A percentile compares a stretch with the other conserved stretches of the same genome.
Conservation (phyloP, 2,888 invertebrate genomes). For the Phortica okadai region DNA sequence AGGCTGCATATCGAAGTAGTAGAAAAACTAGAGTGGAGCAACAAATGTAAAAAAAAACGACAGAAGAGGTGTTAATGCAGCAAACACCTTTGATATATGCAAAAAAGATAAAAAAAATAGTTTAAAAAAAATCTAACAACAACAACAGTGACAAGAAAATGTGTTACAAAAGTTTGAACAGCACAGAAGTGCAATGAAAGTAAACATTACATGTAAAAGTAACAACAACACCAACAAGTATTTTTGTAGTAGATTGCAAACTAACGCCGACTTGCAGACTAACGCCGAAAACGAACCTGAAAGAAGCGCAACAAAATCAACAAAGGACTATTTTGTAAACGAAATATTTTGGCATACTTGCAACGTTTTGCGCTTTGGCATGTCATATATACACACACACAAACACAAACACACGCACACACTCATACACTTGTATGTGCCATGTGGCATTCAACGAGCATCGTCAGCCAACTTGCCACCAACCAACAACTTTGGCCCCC, state of each 20-base stretch:
- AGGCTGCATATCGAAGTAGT: not conserved
- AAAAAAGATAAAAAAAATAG: not conserved
- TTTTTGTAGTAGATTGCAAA: not conserved
- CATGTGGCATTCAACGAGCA: constrained; percentile 2
- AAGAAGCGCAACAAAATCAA: constrained; percentile 10
- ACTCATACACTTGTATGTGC: constrained; percentile 24
- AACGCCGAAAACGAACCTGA: constrained; percentile 1
- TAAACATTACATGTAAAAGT: not conserved
- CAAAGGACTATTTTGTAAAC: constrained; percentile 17
- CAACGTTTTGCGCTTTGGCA: constrained; percentile 34
- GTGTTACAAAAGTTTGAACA: not conserved
- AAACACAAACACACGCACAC: constrained; percentile 37
- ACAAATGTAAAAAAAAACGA: not conserved
- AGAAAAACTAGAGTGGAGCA: not conserved
- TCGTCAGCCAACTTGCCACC: not conserved
- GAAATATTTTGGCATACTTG: constrained; percentile 31
- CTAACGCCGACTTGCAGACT: not conserved
- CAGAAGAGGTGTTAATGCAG: not conserved
- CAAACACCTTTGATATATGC: constrained; percentile 10
- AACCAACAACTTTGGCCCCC: not conserved
- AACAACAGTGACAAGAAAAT: constrained; percentile 4
- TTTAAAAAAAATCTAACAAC: not conserved
- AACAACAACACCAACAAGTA: constrained; percentile 11
- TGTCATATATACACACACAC: not conserved
- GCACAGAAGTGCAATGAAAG: not conserved